Percentiles rank a stretch among this genome's conserved stretches.
Evolutionary conservation across 2,113 vertebrate species (phyloP).

Genomic region (Felis catus): DNA sequence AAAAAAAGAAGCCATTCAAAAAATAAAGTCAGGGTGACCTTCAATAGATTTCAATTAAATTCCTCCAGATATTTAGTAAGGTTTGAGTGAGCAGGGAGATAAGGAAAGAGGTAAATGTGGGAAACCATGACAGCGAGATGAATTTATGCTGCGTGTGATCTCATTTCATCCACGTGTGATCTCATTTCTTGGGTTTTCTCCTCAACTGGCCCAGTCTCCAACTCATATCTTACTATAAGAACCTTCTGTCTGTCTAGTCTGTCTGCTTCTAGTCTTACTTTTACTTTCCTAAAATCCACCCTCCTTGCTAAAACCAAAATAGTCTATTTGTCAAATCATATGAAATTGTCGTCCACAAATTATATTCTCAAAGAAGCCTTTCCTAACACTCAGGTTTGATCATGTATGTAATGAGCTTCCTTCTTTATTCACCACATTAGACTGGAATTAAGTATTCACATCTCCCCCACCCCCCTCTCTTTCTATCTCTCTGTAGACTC

Average conservation of each 20-base stretch:
- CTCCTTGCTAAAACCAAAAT: neutral
- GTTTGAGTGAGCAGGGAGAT: neutral
- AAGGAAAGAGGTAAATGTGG: neutral
- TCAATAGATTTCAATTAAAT: slow-evolving; percentile 14
- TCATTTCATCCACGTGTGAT: too few relatives aligned
- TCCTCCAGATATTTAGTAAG: neutral
- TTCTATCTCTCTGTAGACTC: neutral
- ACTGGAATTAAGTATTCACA: neutral
- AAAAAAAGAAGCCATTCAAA: neutral
- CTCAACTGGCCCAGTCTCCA: neutral
- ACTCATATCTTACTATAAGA: neutral
- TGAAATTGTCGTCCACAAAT: neutral
- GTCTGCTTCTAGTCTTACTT: neutral
- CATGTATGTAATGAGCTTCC: neutral
- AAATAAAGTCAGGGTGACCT: neutral
- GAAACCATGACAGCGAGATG: neutral
- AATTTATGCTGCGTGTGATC: neutral
- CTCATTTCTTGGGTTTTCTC: neutral
- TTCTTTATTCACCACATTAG: neutral
- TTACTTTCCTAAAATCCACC: neutral
- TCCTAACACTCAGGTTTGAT: neutral
- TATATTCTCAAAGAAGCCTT: neutral
- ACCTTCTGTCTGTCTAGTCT: neutral
- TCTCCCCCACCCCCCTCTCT: neutral
- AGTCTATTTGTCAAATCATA: neutral